Evolutionary conservation across 2,888 invertebrate genomes (phyloP), one percentile per base, ranked within the genome.

Genomic region (Thymelicus lineola): DNA sequence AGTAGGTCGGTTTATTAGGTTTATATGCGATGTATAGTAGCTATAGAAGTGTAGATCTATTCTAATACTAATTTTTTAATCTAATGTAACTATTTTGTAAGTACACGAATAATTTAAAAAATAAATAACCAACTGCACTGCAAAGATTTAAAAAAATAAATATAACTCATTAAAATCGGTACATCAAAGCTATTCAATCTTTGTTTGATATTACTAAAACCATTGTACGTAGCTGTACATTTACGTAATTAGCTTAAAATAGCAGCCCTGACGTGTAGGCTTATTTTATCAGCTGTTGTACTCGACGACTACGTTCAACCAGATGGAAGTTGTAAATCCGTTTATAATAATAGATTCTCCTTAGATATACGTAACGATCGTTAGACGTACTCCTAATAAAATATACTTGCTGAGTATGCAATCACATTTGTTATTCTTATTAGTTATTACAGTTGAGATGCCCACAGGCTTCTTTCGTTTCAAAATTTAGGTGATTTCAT

Each of bases 221-320:
- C n/a, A 14, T n/a, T 58, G 46, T 48, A 48, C 17, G 17, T 59
- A 48, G 46, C 46, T 20, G 10, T 48, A 6, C 59, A 66, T 66
- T 58, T 59, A 66, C 66, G 59, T 66, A 50, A 58, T 38, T 66
- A 38, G 48, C 36, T 35, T 50, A 38, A 66, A 66, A 66, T 66
- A 66, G 59, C 17, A 46, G 36, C 3, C 4, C 20, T 53, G 53
- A 53, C 20, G 58, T 48, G 50, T 38, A 59, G 38, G 48, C 6
- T 59, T 66, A 66, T 66, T 66, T 36, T 66, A 66, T 59, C 66
- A 66, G 59, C 46, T 59, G 66, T 58, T 59, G 48, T 58, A 59
- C 7, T 9, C 58, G n/a, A 17, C 14, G n/a, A 55, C 14, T 55
- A 28, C 4, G 10, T 45, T 9, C 9, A 53, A n/a, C 55, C 38